Conservation (phyloP, 2,888 invertebrate genomes). For the Drosophila mercatorum region DNA sequence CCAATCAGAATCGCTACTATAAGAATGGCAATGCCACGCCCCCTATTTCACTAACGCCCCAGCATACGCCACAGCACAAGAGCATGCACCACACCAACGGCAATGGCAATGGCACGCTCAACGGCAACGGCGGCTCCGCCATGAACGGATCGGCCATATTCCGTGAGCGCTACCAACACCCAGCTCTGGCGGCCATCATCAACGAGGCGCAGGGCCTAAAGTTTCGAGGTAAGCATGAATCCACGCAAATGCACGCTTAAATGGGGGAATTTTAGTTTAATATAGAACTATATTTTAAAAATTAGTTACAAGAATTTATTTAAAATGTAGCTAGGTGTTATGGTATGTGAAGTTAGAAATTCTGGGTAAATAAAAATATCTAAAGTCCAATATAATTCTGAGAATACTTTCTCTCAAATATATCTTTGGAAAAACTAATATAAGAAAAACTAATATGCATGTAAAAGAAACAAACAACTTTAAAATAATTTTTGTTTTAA, state of each 20-base stretch:
- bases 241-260: slow-evolving; percentile 1
- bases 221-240: slow-evolving; percentile 81
- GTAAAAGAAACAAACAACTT: no score
- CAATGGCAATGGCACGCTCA: slow-evolving; percentile 73
- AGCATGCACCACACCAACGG: slow-evolving; percentile 67
- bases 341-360: no score
- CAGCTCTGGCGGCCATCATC: slow-evolving; percentile 84
- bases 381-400: no score
- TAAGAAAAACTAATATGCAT: no score
- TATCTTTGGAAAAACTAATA: no score
- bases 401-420: no score
- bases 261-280: not conserved
- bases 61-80: slow-evolving; percentile 82
- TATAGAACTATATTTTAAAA: not conserved
- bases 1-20: slow-evolving; percentile 84
- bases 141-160: slow-evolving; percentile 82
- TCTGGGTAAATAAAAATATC: no score
- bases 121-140: slow-evolving; percentile 57
- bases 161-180: slow-evolving; percentile 84
- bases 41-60: slow-evolving; percentile 72
- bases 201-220: slow-evolving; percentile 84
- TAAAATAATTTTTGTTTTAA: no score
- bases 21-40: slow-evolving; percentile 77
- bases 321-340: no score
- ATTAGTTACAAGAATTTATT: not conserved